Evolutionary conservation across 2,113 vertebrate species (phyloP), one percentile per base, ranked within the genome.

Genomic region (Grammomys surdaster): DNA sequence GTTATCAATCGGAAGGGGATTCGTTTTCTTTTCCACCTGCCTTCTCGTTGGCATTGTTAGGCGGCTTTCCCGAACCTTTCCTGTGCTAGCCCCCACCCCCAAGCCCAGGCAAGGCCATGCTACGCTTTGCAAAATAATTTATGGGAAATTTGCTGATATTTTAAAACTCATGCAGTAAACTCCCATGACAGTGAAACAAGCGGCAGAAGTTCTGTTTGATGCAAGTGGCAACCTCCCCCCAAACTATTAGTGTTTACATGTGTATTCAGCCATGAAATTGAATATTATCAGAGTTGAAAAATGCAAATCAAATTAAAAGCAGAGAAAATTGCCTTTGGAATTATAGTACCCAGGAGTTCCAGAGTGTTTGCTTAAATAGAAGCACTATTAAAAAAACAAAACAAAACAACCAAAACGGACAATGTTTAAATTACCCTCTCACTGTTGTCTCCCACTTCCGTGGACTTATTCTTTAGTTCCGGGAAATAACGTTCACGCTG

Each of bases 241-340:
- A 81, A 89, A 51, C 36, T 88, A 93, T 86, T 78, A 9, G 82
- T 97, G 65, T 98, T 98, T 97, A 97, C 97, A 93, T 94, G 97
- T 92, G 97, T 95, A 98, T 82, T 63, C 97, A 97, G 87, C 91
- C 97, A 95, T 97, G 95, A 98, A 98, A 98, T 98, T 98, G 97
- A 97, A 97, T 94, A 93, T 78, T 84, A 97, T 97, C 91, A 95
- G 97, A 95, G 77, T 93, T 75, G 96, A 93, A 92, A 96, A 95
- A 95, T 93, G 89, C 96, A 96, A 98, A 98, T 95, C 96, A 94
- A 67, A 97, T 97, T 97, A 98, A 98, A 97, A 77, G 3, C 5
- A 76, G 72, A 43, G 97, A 93, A 96, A 97, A 97, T 97, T 97
- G 95, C 91, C 96, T 97, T 95, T 97, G 97, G 97, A 96, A 96